Conservation (phyloP, 2,113 vertebrate genomes). For the Otis tarda region DNA sequence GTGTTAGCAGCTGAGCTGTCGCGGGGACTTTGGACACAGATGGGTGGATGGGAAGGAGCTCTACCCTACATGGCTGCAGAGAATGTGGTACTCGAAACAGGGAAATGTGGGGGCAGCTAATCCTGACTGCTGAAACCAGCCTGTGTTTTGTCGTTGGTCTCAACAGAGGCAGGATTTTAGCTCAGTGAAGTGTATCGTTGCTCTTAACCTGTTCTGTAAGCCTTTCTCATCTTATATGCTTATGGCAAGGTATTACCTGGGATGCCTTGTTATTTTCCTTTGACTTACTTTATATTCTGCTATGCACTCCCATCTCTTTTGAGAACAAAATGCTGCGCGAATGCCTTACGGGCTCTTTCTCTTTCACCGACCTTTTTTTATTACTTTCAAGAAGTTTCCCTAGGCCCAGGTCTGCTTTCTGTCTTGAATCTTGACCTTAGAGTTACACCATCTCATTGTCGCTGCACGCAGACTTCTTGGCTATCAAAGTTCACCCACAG, state of each 20-base stretch:
- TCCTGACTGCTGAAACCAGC: neutral
- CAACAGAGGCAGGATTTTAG: neutral
- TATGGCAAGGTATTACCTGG: slow-evolving; percentile 19
- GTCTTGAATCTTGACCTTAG: slow-evolving; percentile 57
- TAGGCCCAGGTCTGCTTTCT: slow-evolving; percentile 33
- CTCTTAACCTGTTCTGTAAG: neutral
- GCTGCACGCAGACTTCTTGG: neutral
- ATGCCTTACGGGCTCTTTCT: slow-evolving; percentile 34
- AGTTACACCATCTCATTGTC: slow-evolving; percentile 27
- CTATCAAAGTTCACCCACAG: slow-evolving; percentile 59
- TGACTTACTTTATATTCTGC: slow-evolving; percentile 47
- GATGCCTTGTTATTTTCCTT: slow-evolving; percentile 19
- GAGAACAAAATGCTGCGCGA: neutral
- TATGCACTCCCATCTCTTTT: neutral
- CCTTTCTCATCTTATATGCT: neutral
- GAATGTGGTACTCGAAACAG: accelerated
- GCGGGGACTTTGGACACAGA: accelerated
- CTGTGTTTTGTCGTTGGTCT: neutral
- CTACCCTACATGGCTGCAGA: neutral
- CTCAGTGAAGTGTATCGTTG: neutral
- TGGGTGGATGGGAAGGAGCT: neutral
- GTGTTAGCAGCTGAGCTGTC: accelerated
- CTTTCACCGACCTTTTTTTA: slow-evolving; percentile 43
- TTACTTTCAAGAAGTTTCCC: slow-evolving; percentile 56
- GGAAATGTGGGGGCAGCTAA: neutral